These are phyloP conservation scores for Phallusia fumigata DNA, from an alignment of 23 tunicate species.

Conservation along the genomic window DNA sequence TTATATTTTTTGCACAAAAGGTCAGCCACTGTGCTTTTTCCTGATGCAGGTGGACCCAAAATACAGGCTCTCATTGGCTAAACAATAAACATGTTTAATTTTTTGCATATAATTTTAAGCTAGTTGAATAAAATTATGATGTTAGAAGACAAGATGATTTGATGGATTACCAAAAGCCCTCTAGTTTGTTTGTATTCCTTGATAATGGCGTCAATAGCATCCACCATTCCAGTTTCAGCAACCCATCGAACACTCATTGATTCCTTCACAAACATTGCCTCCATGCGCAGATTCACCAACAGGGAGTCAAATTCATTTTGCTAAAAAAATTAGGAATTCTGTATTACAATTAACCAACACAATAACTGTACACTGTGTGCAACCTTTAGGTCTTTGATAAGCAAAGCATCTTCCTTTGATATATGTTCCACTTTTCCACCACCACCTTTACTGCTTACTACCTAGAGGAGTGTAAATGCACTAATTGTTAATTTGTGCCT, in stretches of 20 bases:
- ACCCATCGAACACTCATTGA: slow-evolving; percentile 92
- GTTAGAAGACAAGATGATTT: not conserved
- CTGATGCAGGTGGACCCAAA: slow-evolving; percentile 95
- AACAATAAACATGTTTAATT: not conserved
- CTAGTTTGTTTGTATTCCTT: slow-evolving; percentile 92
- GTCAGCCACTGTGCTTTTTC: slow-evolving; percentile 76
- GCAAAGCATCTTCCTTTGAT: slow-evolving; percentile 85
- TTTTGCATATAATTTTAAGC: not conserved
- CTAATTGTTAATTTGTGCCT: not conserved
- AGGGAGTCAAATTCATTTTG: slow-evolving; percentile 94
- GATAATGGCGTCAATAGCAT: slow-evolving; percentile 64
- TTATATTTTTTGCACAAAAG: slow-evolving; percentile 80
- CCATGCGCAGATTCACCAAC: slow-evolving; percentile 88
- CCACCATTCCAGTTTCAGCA: slow-evolving; percentile 92
- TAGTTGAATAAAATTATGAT: not conserved
- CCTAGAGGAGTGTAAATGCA: slow-evolving; percentile 15
- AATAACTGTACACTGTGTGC: too few species aligned
- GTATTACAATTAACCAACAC: too few species aligned
- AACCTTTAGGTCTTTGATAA: slow-evolving; percentile 80
- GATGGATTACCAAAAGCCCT: slow-evolving; percentile 58
- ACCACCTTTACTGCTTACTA: slow-evolving; percentile 65
- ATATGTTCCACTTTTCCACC: slow-evolving; percentile 74
- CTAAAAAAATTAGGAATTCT: slow-evolving; percentile 13
- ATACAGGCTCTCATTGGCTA: slow-evolving; percentile 95
- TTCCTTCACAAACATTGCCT: slow-evolving; percentile 86